Evolutionary conservation across 2,888 invertebrate genomes (phyloP).

Genomic region (Drosophila buzzatii): DNA sequence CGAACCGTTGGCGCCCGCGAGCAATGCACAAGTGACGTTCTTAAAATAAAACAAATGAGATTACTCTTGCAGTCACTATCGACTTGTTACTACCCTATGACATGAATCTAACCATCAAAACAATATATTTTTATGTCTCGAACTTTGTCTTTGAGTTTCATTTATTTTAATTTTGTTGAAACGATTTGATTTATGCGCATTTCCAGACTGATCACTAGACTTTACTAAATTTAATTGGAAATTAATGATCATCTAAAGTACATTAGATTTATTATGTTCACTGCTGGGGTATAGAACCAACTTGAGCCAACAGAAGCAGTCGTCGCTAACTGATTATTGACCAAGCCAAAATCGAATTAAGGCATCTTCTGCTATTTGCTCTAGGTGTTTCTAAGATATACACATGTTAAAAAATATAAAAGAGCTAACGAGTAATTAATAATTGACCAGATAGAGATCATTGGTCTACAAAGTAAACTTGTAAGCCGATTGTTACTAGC

Average conservation of each 20-base stretch:
- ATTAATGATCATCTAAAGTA: not conserved
- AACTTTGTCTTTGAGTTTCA: not conserved
- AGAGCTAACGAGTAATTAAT: not conserved
- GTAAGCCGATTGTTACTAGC: constrained; percentile 1
- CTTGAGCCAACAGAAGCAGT: constrained; percentile 24
- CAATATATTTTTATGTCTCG: not conserved
- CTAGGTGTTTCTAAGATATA: not conserved
- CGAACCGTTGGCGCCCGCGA: constrained; percentile 74
- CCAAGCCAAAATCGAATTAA: constrained; percentile 25
- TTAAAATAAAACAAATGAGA: constrained; percentile 62
- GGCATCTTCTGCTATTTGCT: not conserved
- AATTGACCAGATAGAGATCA: not conserved
- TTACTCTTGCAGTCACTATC: constrained; percentile 2
- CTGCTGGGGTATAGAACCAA: constrained; percentile 7
- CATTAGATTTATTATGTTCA: not conserved
- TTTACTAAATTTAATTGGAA: not conserved
- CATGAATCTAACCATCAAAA: not conserved
- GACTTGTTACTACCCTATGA: constrained; percentile 19
- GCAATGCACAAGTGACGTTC: constrained; percentile 65
- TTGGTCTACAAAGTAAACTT: not conserved
- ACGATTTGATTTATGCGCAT: not conserved
- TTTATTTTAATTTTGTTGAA: not conserved
- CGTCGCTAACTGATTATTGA: constrained; percentile 27
- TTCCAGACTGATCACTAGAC: too few species aligned
- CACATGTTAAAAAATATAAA: not conserved